These are phyloP conservation scores for Chaetops frenatus DNA, from an alignment of 2,113 vertebrate genomes.

Conservation along the genomic window DNA sequence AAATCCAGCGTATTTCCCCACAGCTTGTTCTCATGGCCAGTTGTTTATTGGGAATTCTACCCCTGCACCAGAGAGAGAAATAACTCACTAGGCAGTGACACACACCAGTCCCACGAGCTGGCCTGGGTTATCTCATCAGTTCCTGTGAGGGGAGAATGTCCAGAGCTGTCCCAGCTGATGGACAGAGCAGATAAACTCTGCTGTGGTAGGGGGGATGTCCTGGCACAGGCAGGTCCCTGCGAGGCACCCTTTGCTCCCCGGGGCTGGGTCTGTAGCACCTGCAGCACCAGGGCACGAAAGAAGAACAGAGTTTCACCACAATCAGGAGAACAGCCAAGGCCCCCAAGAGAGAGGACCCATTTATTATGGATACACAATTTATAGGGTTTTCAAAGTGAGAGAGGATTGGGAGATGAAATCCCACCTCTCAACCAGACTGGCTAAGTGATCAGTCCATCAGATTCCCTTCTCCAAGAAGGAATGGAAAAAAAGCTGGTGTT, in stretches of 20 bases:
- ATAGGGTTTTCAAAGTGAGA: too few relatives aligned
- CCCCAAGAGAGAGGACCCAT: too few relatives aligned
- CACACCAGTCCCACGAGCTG: accelerated
- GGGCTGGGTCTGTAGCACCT: too few relatives aligned
- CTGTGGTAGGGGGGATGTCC: background rate
- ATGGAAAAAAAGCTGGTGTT: too few relatives aligned
- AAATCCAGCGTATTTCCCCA: background rate
- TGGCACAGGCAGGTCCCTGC: accelerated
- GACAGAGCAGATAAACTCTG: background rate
- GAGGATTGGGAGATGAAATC: too few relatives aligned
- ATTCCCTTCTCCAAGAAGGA: too few relatives aligned
- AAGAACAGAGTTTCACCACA: too few relatives aligned
- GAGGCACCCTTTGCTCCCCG: background rate
- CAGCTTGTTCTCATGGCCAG: background rate
- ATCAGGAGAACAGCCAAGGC: too few relatives aligned
- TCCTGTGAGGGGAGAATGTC: background rate
- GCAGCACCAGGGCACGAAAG: too few relatives aligned
- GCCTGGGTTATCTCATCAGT: background rate
- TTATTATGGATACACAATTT: too few relatives aligned
- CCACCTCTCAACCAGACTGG: too few relatives aligned
- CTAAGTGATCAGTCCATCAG: too few relatives aligned
- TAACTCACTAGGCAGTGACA: background rate
- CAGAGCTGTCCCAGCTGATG: background rate
- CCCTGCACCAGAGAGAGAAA: background rate
- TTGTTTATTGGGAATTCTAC: background rate